These are phyloP conservation scores for Prinia subflava DNA, from an alignment of 2,113 vertebrate species.

Conservation along the genomic window DNA sequence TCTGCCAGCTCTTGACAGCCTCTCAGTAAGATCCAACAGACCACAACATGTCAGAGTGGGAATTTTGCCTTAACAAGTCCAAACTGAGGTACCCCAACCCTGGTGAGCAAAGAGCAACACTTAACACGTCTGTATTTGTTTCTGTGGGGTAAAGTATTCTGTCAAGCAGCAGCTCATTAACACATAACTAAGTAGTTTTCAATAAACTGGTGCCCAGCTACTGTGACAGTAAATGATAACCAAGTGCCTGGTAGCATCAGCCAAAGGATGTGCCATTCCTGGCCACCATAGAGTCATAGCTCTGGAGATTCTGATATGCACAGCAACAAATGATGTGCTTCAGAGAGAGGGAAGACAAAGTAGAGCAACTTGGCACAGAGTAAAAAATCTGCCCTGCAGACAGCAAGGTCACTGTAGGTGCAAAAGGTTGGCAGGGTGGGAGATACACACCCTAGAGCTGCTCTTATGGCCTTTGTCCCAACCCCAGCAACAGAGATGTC, in stretches of 20 bases:
- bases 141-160: neutral
- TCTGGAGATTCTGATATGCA: neutral
- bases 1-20: neutral
- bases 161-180: neutral
- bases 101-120: neutral
- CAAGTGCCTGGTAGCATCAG: neutral
- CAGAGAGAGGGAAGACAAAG: neutral
- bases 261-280: neutral
- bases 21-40: neutral
- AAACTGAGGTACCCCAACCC: neutral
- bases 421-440: neutral
- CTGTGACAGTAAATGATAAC: neutral
- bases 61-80: constrained; percentile 3
- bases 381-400: neutral
- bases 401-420: neutral
- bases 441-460: neutral
- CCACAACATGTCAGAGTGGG: neutral
- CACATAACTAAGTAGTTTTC: neutral
- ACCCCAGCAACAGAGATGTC: neutral
- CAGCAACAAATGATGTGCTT: fast-evolving
- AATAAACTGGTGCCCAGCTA: neutral
- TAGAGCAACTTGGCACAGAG: neutral
- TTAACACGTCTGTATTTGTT: neutral
- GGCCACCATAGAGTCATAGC: neutral
- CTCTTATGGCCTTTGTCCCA: neutral